phyloP scores from a whole-genome alignment of 1,140 invertebrate species.

The Listronotus oregonensis region DNA sequence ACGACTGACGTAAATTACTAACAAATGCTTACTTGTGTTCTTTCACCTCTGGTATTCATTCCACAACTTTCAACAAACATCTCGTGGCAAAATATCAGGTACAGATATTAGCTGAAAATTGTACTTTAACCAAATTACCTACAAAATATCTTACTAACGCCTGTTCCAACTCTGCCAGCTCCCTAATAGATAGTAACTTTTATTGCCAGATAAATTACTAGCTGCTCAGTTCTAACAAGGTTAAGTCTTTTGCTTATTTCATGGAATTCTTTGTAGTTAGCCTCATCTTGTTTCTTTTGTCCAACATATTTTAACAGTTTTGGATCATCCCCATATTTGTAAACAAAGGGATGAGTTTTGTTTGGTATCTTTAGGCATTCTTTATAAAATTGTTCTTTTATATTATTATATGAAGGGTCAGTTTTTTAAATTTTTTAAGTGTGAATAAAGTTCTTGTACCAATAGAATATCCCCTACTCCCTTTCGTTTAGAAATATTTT shows the following conservation, averaged over 20 bases:
- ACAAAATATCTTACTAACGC: slow-evolving; percentile 82
- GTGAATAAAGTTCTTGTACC: slow-evolving; percentile 61
- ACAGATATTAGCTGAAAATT: slow-evolving; percentile 87
- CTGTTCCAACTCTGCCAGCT: slow-evolving; percentile 81
- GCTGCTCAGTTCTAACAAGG: slow-evolving; percentile 69
- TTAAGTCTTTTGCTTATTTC: slow-evolving; percentile 66
- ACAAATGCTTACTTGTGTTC: slow-evolving; percentile 70
- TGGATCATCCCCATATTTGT: slow-evolving; percentile 63
- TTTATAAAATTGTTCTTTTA: slow-evolving; percentile 58
- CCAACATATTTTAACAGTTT: slow-evolving; percentile 64
- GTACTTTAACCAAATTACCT: slow-evolving; percentile 62
- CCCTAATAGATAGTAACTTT: slow-evolving; percentile 81
- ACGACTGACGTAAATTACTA: too few relatives aligned
- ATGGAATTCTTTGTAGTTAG: slow-evolving; percentile 65
- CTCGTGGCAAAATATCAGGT: slow-evolving; percentile 83
- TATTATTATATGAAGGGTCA: slow-evolving; percentile 39
- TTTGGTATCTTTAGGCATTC: slow-evolving; percentile 78
- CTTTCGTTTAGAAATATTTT: slow-evolving; percentile 71
- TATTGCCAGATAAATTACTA: slow-evolving; percentile 76
- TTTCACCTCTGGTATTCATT: slow-evolving; percentile 75
- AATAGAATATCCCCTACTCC: slow-evolving; percentile 69
- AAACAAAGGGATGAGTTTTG: slow-evolving; percentile 69
- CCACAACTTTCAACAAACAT: slow-evolving; percentile 87
- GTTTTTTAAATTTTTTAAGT: slow-evolving; percentile 47
- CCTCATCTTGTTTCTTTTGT: slow-evolving; percentile 60